Evolutionary conservation across 1,140 invertebrate genomes (phyloP).

Genomic region (Eurosta solidaginis): DNA sequence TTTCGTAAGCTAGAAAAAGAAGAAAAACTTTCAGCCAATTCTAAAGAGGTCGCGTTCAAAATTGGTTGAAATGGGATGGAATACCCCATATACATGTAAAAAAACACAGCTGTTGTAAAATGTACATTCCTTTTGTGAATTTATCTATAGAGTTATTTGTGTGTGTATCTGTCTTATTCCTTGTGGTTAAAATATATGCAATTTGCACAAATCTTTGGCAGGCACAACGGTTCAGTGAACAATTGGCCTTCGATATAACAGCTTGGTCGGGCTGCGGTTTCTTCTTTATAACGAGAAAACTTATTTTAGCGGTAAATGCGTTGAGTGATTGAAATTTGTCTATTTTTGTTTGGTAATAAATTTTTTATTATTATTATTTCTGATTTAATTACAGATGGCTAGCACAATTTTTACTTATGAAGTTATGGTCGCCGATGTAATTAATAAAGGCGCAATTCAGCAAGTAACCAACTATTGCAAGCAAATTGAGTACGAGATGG

Average conservation of each 20-base stretch:
- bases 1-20: too few species aligned
- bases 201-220: slow-evolving; percentile 37
- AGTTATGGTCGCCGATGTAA: slow-evolving; percentile 62
- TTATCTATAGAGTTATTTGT: background rate
- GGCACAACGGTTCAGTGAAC: slow-evolving; percentile 64
- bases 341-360: background rate
- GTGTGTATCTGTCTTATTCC: background rate
- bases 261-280: slow-evolving; percentile 67
- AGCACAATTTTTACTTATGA: slow-evolving; percentile 72
- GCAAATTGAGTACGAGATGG: background rate
- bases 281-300: slow-evolving; percentile 68
- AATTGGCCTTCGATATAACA: slow-evolving; percentile 66
- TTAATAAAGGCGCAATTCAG: slow-evolving; percentile 50
- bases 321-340: slow-evolving; percentile 9
- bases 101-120: too few species aligned
- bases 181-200: background rate
- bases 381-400: slow-evolving; percentile 56
- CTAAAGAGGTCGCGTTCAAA: too few species aligned
- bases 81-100: too few species aligned
- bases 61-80: too few species aligned
- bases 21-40: too few species aligned
- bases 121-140: slow-evolving; percentile 25
- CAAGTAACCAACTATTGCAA: slow-evolving; percentile 52
- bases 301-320: slow-evolving; percentile 65
- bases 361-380: background rate